These are phyloP conservation scores for Torymus tubicola DNA, from an alignment of 2,888 invertebrate species.

Conservation along the genomic window DNA sequence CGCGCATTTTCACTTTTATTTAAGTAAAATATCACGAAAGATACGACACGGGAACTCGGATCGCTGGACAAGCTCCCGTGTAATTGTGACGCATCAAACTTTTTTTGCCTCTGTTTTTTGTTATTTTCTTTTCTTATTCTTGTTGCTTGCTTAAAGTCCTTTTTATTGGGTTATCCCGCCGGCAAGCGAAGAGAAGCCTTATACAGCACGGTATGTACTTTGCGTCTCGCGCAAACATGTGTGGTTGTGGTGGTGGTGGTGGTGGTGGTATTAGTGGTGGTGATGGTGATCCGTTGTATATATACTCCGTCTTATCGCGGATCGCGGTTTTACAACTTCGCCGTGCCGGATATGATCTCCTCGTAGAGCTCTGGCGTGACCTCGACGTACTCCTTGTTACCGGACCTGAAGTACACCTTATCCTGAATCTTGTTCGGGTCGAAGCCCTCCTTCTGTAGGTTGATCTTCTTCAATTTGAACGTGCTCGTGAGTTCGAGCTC, in stretches of 20 bases:
- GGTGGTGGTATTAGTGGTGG: too few species aligned
- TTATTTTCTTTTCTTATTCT: too few species aligned
- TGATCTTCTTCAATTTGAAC: conserved; percentile 82
- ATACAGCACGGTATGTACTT: not conserved
- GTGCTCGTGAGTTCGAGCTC: conserved; percentile 83
- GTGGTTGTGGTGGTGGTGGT: not conserved
- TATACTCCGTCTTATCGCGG: not conserved
- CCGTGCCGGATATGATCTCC: conserved; percentile 77
- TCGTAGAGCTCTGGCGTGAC: conserved; percentile 78
- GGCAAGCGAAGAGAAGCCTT: conserved; percentile 31
- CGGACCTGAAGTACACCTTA: conserved; percentile 77
- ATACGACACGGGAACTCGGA: conserved; percentile 27
- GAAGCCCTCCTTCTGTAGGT: conserved; percentile 81
- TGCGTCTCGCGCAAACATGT: not conserved
- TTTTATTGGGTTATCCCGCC: not conserved
- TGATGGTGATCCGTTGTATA: not conserved
- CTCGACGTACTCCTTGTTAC: conserved; percentile 81
- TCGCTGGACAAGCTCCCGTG: conserved; percentile 12
- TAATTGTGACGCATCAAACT: conserved; percentile 31
- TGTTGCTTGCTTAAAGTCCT: conserved; percentile 10
- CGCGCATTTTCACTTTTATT: conserved; percentile 20
- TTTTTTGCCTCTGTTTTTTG: not conserved
- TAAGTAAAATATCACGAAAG: conserved; percentile 55
- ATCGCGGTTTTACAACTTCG: conserved; percentile 67
- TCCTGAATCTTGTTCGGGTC: conserved; percentile 78